Conservation (phyloP, 2,888 invertebrate genomes). For the Galerucella pusilla region DNA sequence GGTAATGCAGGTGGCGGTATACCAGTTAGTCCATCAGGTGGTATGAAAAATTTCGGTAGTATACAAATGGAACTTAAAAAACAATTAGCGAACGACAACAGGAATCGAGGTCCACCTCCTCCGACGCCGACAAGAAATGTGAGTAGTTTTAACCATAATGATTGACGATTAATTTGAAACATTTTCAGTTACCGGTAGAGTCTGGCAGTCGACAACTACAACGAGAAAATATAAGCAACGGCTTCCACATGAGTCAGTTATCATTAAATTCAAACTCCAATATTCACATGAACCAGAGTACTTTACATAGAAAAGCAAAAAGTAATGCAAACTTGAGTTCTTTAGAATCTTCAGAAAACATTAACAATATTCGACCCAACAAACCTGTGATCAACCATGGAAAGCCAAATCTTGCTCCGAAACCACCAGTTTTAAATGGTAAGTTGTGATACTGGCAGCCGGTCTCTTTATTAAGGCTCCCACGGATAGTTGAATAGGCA, state of each 20-base stretch:
- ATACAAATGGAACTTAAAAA: slow-evolving; percentile 60
- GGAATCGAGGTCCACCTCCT: slow-evolving; percentile 82
- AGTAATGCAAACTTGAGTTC: slow-evolving; percentile 61
- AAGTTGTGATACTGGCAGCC: slow-evolving; percentile 38
- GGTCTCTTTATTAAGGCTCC: too few species aligned
- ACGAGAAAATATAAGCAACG: slow-evolving; percentile 46
- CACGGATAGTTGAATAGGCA: too few species aligned
- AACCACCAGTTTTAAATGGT: slow-evolving; percentile 75
- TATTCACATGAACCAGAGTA: slow-evolving; percentile 55
- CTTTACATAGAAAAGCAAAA: slow-evolving; percentile 62
- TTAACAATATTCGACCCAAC: slow-evolving; percentile 46
- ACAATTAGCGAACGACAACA: slow-evolving; percentile 64
- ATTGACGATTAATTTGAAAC: neutral
- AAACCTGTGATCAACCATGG: slow-evolving; percentile 73
- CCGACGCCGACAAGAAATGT: slow-evolving; percentile 73
- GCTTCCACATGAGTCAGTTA: slow-evolving; percentile 47
- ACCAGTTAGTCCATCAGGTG: slow-evolving; percentile 20
- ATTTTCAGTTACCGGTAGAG: slow-evolving; percentile 40
- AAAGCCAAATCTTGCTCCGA: slow-evolving; percentile 86
- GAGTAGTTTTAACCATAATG: slow-evolving; percentile 39
- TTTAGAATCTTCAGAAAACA: slow-evolving; percentile 50
- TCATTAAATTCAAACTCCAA: slow-evolving; percentile 43
- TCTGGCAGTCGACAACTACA: slow-evolving; percentile 34
- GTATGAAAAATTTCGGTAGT: slow-evolving; percentile 20
- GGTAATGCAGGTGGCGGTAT: neutral